Percentiles rank a stretch among this genome's conserved stretches.
These are phyloP conservation scores for Phymatocera aterrima DNA, from an alignment of 2,888 invertebrate species.

Conservation along the genomic window DNA sequence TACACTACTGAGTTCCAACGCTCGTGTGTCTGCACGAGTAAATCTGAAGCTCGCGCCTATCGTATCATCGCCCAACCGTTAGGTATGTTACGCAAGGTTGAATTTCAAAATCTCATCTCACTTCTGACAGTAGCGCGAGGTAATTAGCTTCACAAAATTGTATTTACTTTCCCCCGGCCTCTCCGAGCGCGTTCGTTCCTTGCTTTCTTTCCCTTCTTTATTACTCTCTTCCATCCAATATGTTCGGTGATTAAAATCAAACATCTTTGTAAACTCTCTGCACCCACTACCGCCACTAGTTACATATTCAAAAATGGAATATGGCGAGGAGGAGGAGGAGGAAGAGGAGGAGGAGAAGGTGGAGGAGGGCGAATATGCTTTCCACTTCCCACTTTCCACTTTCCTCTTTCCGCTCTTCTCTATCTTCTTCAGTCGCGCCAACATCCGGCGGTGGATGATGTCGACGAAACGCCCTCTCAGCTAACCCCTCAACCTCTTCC, in stretches of 20 bases:
- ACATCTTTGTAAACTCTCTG: conserved; percentile 49
- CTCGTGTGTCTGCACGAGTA: conserved; percentile 15
- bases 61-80: conserved; percentile 12
- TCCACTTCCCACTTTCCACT: conserved; percentile 32
- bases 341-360: too few species aligned
- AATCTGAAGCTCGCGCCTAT: conserved; percentile 14
- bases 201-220: too few species aligned
- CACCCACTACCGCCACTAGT: conserved; percentile 30
- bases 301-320: neutral
- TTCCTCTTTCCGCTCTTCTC: too few species aligned
- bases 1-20: neutral
- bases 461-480: conserved; percentile 3
- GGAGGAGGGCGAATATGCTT: conserved; percentile 45
- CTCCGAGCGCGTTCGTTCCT: neutral
- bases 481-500: conserved; percentile 47
- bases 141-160: conserved; percentile 23
- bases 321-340: too few species aligned
- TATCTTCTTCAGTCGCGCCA: conserved; percentile 50
- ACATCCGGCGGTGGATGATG: conserved; percentile 53
- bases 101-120: conserved; percentile 25
- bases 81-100: conserved; percentile 10
- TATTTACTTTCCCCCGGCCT: conserved; percentile 1
- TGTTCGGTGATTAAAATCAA: conserved; percentile 52
- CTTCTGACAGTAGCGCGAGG: conserved; percentile 26
- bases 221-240: neutral